Base-by-base conservation (phyloP, 1,140 invertebrate genomes). In the Megalonaias nervosa region DNA sequence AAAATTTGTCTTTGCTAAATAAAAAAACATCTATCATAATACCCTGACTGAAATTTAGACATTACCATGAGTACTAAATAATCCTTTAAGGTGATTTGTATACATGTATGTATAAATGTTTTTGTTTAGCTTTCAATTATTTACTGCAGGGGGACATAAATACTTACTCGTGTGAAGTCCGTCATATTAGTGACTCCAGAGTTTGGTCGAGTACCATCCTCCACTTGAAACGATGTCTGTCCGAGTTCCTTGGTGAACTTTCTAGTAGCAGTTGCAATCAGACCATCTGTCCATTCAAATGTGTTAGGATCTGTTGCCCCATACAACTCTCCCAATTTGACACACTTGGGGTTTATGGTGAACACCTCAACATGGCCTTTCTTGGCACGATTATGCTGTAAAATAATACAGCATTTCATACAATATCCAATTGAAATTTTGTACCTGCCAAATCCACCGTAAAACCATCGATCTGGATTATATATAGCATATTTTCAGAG, bases 291-390 rank as follows among this genome's bases (percentile, higher is more conserved):
- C 95, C 96, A 97, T 91, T 96, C 95, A 60, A 94, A 94, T 2
- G 95, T 96, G 16, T 92, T 92, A 72, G 95, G 91, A 91, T 97
- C 95, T 85, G 95, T 96, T 87, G 96, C 95, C 13, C 96, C 96
- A 86, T 96, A 97, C 48, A 97, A 89, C 90, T 97, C 95, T 12
- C 94, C 94, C 65, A 96, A 89, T 76, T 93, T 94, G 21, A 96
- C 88, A 74, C 95, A 94, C 87, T 96, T 97, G 0, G 95, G 95
- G 91, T 97, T 97, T 21, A 97, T 93, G 1, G 94, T 94, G 89
- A 94, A 94, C 38, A 93, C 93, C 80, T 93, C 87, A 11, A 90
- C 87, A 73, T 86, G 88, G 11, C 89, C 88, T 77, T 88, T 89
- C 82, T 89, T 89, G 21, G 78, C 72, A 67, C 85, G 79, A 64